Conservation (phyloP, 2,797 vertebrate species). For the Paramormyrops hopkinsi region DNA sequence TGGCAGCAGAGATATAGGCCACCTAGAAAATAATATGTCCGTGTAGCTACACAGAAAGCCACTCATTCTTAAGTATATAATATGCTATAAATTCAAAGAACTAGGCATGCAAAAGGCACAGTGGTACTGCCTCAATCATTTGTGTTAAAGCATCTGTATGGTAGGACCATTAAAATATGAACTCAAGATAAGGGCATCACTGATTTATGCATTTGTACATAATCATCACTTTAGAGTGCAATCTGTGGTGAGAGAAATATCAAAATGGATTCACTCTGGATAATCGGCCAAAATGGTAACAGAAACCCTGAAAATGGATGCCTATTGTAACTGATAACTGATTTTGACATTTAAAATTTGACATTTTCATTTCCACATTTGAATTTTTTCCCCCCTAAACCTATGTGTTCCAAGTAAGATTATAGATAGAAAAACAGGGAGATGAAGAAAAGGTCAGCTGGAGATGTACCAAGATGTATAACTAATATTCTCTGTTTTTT, state of each 20-base stretch:
- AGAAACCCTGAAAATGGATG: background rate
- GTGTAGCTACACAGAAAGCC: background rate
- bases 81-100: background rate
- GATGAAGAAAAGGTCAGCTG: conserved; percentile 15
- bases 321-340: conserved; percentile 9
- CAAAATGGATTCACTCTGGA: background rate
- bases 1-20: background rate
- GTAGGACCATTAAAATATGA: background rate
- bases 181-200: background rate
- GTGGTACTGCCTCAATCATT: background rate
- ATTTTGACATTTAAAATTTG: conserved; percentile 20
- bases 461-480: conserved; percentile 10
- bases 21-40: background rate
- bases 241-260: background rate
- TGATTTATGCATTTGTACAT: background rate
- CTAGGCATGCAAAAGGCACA: background rate
- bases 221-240: background rate
- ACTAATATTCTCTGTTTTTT: conserved; percentile 9
- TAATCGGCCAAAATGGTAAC: background rate
- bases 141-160: background rate
- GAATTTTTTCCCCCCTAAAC: background rate
- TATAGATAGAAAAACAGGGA: conserved; percentile 18
- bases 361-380: conserved; percentile 16
- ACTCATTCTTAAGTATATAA: background rate
- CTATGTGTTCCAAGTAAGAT: conserved; percentile 19